Evolutionary conservation across 1,140 invertebrate species (phyloP).

Genomic region (Hycleus phaleratus): DNA sequence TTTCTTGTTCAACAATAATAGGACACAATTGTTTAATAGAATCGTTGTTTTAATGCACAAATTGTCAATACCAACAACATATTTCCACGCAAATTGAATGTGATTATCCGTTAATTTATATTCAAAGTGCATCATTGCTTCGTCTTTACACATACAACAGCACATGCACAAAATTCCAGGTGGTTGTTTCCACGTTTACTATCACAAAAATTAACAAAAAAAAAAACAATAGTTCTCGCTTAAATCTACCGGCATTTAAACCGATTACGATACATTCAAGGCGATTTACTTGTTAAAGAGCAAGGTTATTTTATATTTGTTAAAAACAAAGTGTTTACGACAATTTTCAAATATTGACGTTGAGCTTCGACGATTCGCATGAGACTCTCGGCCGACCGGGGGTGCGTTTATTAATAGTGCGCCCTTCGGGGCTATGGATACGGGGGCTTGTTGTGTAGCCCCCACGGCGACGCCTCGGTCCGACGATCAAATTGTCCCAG

Average conservation of each 20-base stretch:
- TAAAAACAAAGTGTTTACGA: background rate
- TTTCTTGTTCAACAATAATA: too few relatives aligned
- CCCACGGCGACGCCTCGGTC: conserved; percentile 32
- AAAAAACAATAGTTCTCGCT: too few relatives aligned
- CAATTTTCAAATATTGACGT: background rate
- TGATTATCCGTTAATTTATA: conserved; percentile 26
- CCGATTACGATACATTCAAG: background rate
- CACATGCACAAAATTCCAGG: background rate
- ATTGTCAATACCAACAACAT: conserved; percentile 20
- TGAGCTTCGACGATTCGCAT: background rate
- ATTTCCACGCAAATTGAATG: conserved; percentile 24
- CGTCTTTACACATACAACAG: background rate
- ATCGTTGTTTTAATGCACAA: conserved; percentile 25
- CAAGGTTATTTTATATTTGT: background rate
- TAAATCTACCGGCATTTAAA: too few relatives aligned
- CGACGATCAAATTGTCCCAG: conserved; percentile 36
- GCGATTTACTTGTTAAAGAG: conserved; percentile 1
- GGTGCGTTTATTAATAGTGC: conserved; percentile 19
- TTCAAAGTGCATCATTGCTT: conserved; percentile 14
- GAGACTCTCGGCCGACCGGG: conserved; percentile 10
- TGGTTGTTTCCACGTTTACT: background rate
- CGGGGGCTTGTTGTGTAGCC: conserved; percentile 36
- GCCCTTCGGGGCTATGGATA: conserved; percentile 36
- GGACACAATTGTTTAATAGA: conserved; percentile 2
- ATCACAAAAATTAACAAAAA: too few relatives aligned